Conservation (phyloP, 2,888 invertebrate genomes). For the Drosophila recens region DNA sequence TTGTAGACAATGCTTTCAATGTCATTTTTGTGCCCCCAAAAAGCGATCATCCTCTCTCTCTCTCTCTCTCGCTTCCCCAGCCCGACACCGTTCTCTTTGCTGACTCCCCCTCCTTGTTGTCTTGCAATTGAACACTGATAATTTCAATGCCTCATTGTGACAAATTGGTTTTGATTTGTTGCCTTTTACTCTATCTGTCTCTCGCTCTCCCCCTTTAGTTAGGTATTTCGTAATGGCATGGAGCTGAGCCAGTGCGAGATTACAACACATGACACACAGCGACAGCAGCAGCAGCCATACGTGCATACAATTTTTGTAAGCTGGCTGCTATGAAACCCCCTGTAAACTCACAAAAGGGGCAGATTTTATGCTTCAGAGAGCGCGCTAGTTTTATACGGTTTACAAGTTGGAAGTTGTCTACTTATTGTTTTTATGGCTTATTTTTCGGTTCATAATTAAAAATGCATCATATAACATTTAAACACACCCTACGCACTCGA, state of each 20-base stretch:
- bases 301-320: conserved; percentile 13
- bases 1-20: conserved; percentile 70
- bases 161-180: conserved; percentile 77
- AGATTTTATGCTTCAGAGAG: conserved; percentile 73
- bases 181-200: conserved; percentile 17
- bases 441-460: conserved; percentile 71
- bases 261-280: conserved; percentile 23
- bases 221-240: conserved; percentile 60
- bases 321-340: conserved; percentile 50
- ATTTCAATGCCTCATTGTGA: conserved; percentile 72
- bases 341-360: conserved; percentile 16
- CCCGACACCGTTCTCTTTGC: not conserved
- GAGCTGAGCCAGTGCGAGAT: conserved; percentile 8
- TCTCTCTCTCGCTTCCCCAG: not conserved
- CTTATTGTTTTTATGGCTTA: conserved; percentile 55
- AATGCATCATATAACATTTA: conserved; percentile 67
- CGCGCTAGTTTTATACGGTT: conserved; percentile 48
- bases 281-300: not conserved
- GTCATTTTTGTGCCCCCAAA: conserved; percentile 58
- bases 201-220: not conserved
- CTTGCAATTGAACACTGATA: conserved; percentile 73
- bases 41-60: conserved; percentile 21
- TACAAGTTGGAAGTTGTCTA: conserved; percentile 46
- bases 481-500: conserved; percentile 71
- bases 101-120: conserved; percentile 24